phyloP scores from a whole-genome alignment of 1,140 invertebrate genomes.

The Penaeus japonicus region DNA sequence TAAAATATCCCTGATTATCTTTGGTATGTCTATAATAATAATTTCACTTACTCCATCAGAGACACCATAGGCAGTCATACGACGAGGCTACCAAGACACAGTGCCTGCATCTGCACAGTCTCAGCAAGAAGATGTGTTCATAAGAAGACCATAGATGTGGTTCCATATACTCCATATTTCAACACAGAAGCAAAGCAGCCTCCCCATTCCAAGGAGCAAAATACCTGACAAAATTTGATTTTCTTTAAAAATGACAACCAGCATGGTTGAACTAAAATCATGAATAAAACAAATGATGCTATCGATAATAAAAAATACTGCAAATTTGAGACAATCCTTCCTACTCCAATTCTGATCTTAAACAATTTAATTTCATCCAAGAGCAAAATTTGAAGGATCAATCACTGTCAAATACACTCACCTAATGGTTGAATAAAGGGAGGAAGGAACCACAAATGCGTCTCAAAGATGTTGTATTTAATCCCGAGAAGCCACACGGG shows the following conservation, averaged over 20 bases:
- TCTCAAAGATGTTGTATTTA: constrained; percentile 41
- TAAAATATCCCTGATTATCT: too few relatives aligned
- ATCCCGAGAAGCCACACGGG: constrained; percentile 53
- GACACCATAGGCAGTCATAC: too few relatives aligned
- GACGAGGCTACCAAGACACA: too few relatives aligned
- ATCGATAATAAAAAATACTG: too few relatives aligned
- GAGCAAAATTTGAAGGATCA: not conserved
- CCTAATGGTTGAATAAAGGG: constrained; percentile 6
- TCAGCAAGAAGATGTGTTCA: too few relatives aligned
- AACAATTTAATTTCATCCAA: not conserved
- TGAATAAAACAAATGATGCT: not conserved
- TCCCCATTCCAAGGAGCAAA: not conserved
- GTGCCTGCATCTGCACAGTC: too few relatives aligned
- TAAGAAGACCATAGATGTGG: not conserved
- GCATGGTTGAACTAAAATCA: too few relatives aligned
- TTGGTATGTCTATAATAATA: too few relatives aligned
- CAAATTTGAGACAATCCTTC: too few relatives aligned
- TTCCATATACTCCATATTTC: not conserved
- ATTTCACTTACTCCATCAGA: too few relatives aligned
- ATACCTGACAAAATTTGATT: not conserved
- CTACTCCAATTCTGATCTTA: not conserved
- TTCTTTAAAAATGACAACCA: not conserved
- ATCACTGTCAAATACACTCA: not conserved
- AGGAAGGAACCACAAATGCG: constrained; percentile 52
- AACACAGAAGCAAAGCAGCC: not conserved